Evolutionary conservation across 53 echinoderm and acorn worm genomes (phyloP).

Genomic region (Stichopus horrens): DNA sequence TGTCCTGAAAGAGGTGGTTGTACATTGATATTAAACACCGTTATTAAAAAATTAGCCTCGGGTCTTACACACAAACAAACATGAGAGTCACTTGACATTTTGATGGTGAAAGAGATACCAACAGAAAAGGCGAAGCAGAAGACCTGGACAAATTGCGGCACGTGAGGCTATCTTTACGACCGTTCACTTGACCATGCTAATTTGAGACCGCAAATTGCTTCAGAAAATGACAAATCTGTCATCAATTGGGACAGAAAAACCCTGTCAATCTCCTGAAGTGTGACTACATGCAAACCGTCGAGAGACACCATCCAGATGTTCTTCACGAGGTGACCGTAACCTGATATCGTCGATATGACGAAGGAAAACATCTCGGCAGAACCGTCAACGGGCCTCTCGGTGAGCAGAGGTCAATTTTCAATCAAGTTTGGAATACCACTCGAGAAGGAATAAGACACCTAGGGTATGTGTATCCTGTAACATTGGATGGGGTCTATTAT

Average conservation of each 20-base stretch:
- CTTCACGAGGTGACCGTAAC: slow-evolving; percentile 10
- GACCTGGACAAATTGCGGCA: background rate
- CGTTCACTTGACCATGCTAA: background rate
- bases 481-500: background rate
- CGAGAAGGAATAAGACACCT: background rate
- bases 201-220: background rate
- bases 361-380: background rate
- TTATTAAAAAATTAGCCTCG: background rate
- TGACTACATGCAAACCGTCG: background rate
- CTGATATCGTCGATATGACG: background rate
- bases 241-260: background rate
- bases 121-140: background rate
- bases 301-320: slow-evolving; percentile 5
- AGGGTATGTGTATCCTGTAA: background rate
- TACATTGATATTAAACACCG: background rate
- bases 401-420: background rate
- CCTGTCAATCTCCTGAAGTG: slow-evolving; percentile 5
- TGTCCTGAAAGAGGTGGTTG: background rate
- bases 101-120: background rate
- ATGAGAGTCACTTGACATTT: slow-evolving; percentile 35
- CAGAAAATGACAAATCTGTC: slow-evolving; percentile 23
- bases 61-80: slow-evolving; percentile 17
- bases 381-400: background rate
- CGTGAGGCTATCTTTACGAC: slow-evolving; percentile 1
- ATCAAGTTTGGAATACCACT: background rate